Evolutionary conservation across 2,113 vertebrate genomes (phyloP), one percentile per base, ranked within the genome.

Genomic region (Gobio gobio): DNA sequence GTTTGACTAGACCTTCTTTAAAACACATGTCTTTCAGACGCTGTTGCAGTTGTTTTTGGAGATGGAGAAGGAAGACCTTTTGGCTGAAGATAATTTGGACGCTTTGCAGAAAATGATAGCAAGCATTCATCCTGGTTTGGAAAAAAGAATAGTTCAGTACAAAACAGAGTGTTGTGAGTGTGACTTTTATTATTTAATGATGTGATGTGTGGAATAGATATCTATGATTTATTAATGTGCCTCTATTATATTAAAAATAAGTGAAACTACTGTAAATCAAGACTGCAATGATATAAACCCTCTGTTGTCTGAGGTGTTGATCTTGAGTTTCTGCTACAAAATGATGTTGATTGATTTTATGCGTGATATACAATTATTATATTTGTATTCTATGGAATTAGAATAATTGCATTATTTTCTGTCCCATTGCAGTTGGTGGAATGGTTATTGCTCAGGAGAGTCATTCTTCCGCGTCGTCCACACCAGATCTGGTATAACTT

Each of bases 31-130:
- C 16, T 36, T 82, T 87, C 86, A 95, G 93, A 92, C 91, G 13
- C 88, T 88, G 9, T 90, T 95, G 66, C 90, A 93, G 33, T 78
- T 95, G 26, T 92, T 94, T 80, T 29, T 88, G 86, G 91, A 91
- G 76, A 86, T 95, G 93, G 94, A 95, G 83, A 91, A 91, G 49
- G 74, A 20, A 77, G 92, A 78, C 49, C 43, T 68, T 33, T 68
- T 95, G 18, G 82, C 5, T 58, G 16, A 85, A 10, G 84, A 85
- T 45, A 77, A 94, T n/a, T 45, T 94, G 16, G 22, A 72, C 0
- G 22, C 54, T 20, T 83, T 95, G 70, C 86, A 92, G 85, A 1
- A 0, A 0, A 83, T 91, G 2, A 22, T 94, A 6, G 0, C 9
- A 9, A 0, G 0, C 0, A 78, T 93, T 29, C 88, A 83, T 83